Evolutionary conservation across 2,113 vertebrate species (phyloP), one percentile per base, ranked within the genome.

Genomic region (Hyperopisus bebe): DNA sequence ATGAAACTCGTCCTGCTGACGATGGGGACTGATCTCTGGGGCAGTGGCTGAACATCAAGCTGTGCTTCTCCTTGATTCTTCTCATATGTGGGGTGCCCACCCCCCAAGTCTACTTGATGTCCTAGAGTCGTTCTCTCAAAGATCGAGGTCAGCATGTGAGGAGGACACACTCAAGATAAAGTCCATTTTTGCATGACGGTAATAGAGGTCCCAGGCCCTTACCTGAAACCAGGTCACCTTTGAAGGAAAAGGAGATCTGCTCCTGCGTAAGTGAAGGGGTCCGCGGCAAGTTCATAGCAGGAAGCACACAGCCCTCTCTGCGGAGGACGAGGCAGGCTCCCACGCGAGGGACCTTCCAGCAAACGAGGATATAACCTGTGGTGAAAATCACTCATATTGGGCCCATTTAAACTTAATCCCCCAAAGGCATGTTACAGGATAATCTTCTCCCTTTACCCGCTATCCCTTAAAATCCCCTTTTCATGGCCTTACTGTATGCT

Each of bases 321-420:
- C 5, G 24, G 35, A 53, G 47, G 62, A 82, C n/a, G 87, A 39
- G 3, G 6, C 27, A 24, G 27, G 48, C n/a, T 50, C n/a, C 46
- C 44, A 24, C 2, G 0, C 1, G 2, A 35, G 11, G 31, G 70
- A 62, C 51, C 42, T 46, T 48, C 21, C 8, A 46, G 74, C 58
- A 50, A 47, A 80, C 3, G 27, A 42, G 53, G 86, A 86, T 24
- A 50, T n/a, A 31, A 35, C 89, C 39, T 24, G 46, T 11, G 44
- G 58, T 85, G 58, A 48, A 53, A 89, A 91, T 77, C 66, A 88
- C 89, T 90, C 89, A 46, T 89, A 84, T 90, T 89, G 80, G 15
- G 80, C 62, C 90, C 88, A 90, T 91, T 92, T 90, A 91, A 91
- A 91, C 86, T 86, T 91, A 92, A 91, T 90, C 91, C 91, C 91